phyloP scores from a whole-genome alignment of 1,140 invertebrate species.

The Apis dorsata region DNA sequence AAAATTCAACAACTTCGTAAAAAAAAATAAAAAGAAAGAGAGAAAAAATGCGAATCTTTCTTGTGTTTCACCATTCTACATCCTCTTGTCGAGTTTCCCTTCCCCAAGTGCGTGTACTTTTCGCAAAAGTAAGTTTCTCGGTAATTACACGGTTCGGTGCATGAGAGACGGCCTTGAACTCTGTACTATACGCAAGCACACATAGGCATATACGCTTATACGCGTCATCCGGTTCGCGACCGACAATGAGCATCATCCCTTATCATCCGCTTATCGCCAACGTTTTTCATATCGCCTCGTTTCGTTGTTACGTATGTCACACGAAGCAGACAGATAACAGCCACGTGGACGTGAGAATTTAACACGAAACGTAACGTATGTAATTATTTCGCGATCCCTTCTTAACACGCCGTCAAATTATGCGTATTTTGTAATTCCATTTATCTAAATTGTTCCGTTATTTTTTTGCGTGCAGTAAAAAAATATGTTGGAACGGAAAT shows the following conservation, averaged over 20 bases:
- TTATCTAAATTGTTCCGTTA: no score
- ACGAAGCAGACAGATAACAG: slow-evolving; percentile 1
- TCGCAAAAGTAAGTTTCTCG: slow-evolving; percentile 6
- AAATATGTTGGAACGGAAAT: no score
- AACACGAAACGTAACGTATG: no score
- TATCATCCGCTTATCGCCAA: slow-evolving; percentile 37
- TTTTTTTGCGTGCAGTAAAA: no score
- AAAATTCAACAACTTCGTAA: slow-evolving; percentile 31
- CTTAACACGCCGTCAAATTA: no score
- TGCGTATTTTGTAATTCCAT: no score
- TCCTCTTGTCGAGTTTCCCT: neutral
- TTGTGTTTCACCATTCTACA: no score
- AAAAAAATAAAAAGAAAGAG: no score
- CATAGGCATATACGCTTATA: neutral
- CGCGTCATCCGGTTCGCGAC: slow-evolving; percentile 53
- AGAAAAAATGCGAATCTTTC: neutral
- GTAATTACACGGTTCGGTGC: slow-evolving; percentile 23
- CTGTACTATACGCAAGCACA: slow-evolving; percentile 14
- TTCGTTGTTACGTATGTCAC: slow-evolving; percentile 15
- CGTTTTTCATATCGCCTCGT: slow-evolving; percentile 10
- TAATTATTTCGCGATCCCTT: no score
- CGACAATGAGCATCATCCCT: slow-evolving; percentile 39
- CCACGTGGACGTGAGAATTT: neutral
- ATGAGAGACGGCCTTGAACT: slow-evolving; percentile 58
- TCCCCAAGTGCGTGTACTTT: neutral